Percentiles rank a stretch among this genome's conserved stretches.
Conservation (phyloP, 2,113 vertebrate genomes). For the Climacteris rufus region DNA sequence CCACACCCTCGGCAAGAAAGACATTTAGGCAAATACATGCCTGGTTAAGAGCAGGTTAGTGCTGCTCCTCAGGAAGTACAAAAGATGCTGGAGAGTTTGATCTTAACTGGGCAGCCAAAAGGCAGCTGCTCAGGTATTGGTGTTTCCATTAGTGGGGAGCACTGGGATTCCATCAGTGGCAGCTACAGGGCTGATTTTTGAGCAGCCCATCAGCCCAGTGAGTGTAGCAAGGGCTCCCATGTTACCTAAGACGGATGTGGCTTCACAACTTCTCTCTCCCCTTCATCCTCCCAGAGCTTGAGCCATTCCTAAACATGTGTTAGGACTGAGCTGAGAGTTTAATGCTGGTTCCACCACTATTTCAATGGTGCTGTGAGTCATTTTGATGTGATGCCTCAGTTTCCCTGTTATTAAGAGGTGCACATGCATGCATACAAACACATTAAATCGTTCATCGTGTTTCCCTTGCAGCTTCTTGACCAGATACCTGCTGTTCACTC, state of each 20-base stretch:
- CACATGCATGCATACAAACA: background rate
- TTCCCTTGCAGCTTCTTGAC: background rate
- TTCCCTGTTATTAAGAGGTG: conserved; percentile 46
- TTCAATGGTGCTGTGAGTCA: background rate
- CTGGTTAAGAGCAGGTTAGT: conserved; percentile 2
- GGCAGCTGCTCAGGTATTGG: background rate
- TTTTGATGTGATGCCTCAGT: conserved; percentile 10
- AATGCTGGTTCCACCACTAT: background rate
- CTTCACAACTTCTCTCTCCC: background rate
- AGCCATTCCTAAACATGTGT: background rate
- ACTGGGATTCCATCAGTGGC: background rate
- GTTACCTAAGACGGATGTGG: background rate
- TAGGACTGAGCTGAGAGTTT: background rate
- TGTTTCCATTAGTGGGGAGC: background rate
- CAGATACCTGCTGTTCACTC: background rate
- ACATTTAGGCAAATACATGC: conserved; percentile 18
- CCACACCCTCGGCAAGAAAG: background rate
- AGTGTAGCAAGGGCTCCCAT: background rate
- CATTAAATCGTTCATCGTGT: background rate
- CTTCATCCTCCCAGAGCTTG: background rate
- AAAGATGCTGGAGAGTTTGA: background rate
- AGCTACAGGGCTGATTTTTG: background rate
- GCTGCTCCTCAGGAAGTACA: conserved; percentile 19
- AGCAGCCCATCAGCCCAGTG: background rate
- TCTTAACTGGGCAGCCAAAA: background rate